Evolutionary conservation across 1,140 invertebrate species (phyloP), one percentile per base, ranked within the genome.

Genomic region (Antheraea pernyi): DNA sequence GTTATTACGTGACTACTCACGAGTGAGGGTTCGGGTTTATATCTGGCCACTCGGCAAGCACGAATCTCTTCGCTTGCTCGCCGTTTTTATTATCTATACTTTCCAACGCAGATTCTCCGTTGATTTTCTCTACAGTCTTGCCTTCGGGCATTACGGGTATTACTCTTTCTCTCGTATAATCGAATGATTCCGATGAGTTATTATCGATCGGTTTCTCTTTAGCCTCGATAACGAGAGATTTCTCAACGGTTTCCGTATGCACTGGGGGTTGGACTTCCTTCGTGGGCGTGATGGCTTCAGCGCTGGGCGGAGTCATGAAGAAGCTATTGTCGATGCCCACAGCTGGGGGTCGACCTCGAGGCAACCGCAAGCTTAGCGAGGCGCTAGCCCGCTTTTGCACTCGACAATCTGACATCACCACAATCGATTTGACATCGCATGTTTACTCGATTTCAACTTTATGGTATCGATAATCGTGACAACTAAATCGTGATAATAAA

Each of bases 21-120:
- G 91, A 90, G 84, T 92, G 90, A 53, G 88, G 87, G 62, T 92
- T 89, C 67, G 90, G 89, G 83, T 86, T 92, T 76, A 84, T 81
- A 74, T 91, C 89, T 36, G 89, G 85, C 59, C 79, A 80, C 72
- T 82, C 70, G 30, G 89, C 91, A 65, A 58, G 69, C 69, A 91
- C 85, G 72, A 89, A 84, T 68, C 59, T 80, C 7, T 85, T 79
- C 42, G 68, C 75, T 69, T 67, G 68, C 7, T 68, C 71, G 4
- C 73, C 76, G 16, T 69, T 68, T 19, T 53, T 42, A 1, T 63
- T 37, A 11, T 61, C 16, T 5, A 48, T n/a, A 58, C 22, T 30
- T 63, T 59, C 39, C 48, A 59, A 42, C 18, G 48, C 42, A 22
- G 22, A 22, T 2, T 61, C 37, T 53, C 19, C 58, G 36, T 68